phyloP scores from a whole-genome alignment of 1,140 invertebrate genomes.

The Chironomus tepperi region DNA sequence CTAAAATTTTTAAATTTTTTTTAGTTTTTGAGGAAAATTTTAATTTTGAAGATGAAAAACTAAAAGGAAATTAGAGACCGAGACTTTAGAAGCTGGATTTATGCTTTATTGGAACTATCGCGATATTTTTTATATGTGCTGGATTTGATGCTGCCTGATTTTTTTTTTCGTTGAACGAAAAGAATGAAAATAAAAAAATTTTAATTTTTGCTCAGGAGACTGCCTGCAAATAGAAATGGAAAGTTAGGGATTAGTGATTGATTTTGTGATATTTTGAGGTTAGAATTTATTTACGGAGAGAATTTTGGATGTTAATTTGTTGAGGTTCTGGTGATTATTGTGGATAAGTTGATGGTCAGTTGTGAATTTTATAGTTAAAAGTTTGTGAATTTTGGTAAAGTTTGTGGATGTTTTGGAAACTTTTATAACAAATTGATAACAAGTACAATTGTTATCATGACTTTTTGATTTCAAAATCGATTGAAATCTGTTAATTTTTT shows the following conservation, averaged over 20 bases:
- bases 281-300: too few relatives aligned
- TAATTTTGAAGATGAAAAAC: not conserved
- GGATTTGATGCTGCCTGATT: not conserved
- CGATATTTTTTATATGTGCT: not conserved
- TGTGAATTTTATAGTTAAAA: too few relatives aligned
- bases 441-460: too few relatives aligned
- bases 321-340: too few relatives aligned
- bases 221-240: not conserved
- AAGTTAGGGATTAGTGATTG: not conserved
- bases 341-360: too few relatives aligned
- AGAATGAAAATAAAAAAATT: not conserved
- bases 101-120: not conserved
- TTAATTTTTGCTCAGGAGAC: not conserved
- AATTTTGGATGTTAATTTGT: too few relatives aligned
- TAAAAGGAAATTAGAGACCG: not conserved
- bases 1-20: not conserved
- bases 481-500: too few relatives aligned
- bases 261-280: too few relatives aligned
- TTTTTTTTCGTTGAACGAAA: not conserved
- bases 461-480: too few relatives aligned
- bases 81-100: constrained; percentile 3
- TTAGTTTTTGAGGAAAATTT: not conserved
- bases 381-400: too few relatives aligned
- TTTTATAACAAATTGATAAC: too few relatives aligned
- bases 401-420: too few relatives aligned